Conservation (phyloP, 2,888 invertebrate species). For the Drosophila siamana region DNA sequence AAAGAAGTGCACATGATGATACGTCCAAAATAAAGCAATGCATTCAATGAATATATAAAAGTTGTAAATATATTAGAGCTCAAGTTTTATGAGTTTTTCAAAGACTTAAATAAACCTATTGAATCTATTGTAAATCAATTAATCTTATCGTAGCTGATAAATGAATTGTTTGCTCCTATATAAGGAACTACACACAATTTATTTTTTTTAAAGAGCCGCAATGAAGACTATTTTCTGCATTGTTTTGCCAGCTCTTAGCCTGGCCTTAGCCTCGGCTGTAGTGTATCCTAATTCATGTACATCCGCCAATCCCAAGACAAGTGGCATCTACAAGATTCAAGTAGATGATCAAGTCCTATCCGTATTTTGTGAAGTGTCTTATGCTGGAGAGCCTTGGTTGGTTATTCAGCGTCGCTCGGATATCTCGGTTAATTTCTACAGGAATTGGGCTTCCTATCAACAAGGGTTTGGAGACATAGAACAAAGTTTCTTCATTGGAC, state of each 20-base stretch:
- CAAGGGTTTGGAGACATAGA: constrained; percentile 32
- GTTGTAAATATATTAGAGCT: not conserved
- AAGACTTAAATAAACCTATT: not conserved
- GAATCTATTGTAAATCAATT: not conserved
- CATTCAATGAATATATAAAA: not conserved
- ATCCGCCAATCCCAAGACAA: constrained; percentile 34
- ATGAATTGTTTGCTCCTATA: not conserved
- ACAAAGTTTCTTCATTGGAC: constrained; percentile 88
- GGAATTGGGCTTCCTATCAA: constrained; percentile 30
- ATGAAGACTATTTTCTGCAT: constrained; percentile 1
- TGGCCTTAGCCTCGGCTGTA: not conserved
- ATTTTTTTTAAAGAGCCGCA: too few relatives aligned
- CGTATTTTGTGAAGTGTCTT: constrained; percentile 30
- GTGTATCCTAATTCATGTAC: constrained; percentile 33
- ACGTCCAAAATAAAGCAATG: constrained; percentile 84
- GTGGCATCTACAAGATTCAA: constrained; percentile 41
- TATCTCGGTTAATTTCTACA: constrained; percentile 35
- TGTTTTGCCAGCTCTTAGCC: not conserved
- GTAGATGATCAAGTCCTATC: constrained; percentile 21
- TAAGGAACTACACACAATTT: not conserved
- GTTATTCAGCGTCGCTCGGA: constrained; percentile 33
- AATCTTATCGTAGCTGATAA: not conserved
- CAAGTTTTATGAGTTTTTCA: not conserved
- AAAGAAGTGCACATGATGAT: constrained; percentile 88
- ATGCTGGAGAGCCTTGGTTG: constrained; percentile 32